Evolutionary conservation across 1,140 invertebrate species (phyloP).

Genomic region (Conus ventricosus): DNA sequence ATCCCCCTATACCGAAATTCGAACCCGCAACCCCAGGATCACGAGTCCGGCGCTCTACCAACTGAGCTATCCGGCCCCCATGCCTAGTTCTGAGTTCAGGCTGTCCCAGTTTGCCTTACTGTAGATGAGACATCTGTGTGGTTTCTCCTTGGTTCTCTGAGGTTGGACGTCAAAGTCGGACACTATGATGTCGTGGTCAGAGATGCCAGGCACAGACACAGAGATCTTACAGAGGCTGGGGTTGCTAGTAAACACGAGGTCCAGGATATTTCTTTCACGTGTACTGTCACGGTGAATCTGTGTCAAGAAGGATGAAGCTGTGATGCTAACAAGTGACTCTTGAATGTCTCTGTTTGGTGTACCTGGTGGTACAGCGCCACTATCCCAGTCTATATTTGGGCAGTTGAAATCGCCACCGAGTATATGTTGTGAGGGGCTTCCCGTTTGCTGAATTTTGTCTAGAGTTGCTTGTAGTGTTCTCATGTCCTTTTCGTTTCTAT

Average conservation of each 20-base stretch:
- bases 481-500: too few species aligned
- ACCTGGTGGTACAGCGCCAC: slow-evolving; percentile 39
- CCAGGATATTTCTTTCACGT: slow-evolving; percentile 38
- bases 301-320: slow-evolving; percentile 16
- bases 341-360: slow-evolving; percentile 31
- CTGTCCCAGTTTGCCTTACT: not conserved
- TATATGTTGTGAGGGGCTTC: too few species aligned
- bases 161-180: slow-evolving; percentile 36
- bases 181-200: slow-evolving; percentile 44
- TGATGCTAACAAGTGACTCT: slow-evolving; percentile 35
- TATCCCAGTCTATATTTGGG: too few species aligned
- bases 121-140: slow-evolving; percentile 25
- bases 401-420: slow-evolving; percentile 7
- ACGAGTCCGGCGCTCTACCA: too few species aligned
- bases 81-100: not conserved
- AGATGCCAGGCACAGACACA: slow-evolving; percentile 41
- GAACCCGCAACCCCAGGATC: too few species aligned
- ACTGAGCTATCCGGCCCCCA: too few species aligned
- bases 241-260: slow-evolving; percentile 44
- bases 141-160: slow-evolving; percentile 15
- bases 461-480: too few species aligned
- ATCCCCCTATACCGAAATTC: too few species aligned
- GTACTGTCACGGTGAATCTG: slow-evolving; percentile 39
- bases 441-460: too few species aligned
- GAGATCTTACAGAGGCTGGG: slow-evolving; percentile 37